Conservation (phyloP, 2,888 invertebrate species). For the Sisyra nigra region DNA sequence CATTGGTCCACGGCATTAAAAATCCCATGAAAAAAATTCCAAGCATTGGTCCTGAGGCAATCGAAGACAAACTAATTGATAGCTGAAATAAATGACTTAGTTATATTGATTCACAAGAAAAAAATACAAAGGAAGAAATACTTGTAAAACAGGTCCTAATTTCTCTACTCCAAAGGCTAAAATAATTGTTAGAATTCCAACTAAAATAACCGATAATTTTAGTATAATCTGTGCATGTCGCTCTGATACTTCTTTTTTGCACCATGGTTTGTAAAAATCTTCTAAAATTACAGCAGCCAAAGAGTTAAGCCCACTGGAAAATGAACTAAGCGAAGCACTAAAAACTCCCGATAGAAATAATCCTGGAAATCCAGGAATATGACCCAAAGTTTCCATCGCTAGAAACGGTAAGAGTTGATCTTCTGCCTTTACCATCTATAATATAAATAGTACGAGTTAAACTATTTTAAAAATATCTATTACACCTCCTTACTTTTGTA, state of each 20-base stretch:
- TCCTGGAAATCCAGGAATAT: constrained; percentile 68
- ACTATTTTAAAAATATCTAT: too few species aligned
- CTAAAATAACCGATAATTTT: constrained; percentile 43
- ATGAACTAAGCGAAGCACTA: constrained; percentile 66
- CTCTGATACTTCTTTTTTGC: too few species aligned
- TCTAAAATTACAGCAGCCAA: constrained; percentile 58
- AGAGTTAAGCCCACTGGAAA: constrained; percentile 63
- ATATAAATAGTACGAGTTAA: too few species aligned
- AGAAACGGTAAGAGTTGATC: constrained; percentile 68
- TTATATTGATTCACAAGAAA: too few species aligned
- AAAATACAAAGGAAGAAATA: too few species aligned
- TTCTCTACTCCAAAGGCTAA: constrained; percentile 47
- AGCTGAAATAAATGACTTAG: constrained; percentile 25
- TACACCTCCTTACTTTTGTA: constrained; percentile 10
- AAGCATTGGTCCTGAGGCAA: constrained; percentile 47
- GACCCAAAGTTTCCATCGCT: constrained; percentile 70
- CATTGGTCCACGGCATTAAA: constrained; percentile 46
- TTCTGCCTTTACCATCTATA: constrained; percentile 47
- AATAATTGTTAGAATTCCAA: constrained; percentile 44
- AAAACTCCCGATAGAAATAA: constrained; percentile 82
- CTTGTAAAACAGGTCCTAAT: constrained; percentile 24
- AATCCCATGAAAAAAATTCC: constrained; percentile 53
- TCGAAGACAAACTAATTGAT: constrained; percentile 42
- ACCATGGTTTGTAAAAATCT: constrained; percentile 35
- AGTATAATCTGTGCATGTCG: too few species aligned